Base-by-base conservation (phyloP, 2,797 vertebrate genomes). In the Tokudaia muenninki region DNA sequence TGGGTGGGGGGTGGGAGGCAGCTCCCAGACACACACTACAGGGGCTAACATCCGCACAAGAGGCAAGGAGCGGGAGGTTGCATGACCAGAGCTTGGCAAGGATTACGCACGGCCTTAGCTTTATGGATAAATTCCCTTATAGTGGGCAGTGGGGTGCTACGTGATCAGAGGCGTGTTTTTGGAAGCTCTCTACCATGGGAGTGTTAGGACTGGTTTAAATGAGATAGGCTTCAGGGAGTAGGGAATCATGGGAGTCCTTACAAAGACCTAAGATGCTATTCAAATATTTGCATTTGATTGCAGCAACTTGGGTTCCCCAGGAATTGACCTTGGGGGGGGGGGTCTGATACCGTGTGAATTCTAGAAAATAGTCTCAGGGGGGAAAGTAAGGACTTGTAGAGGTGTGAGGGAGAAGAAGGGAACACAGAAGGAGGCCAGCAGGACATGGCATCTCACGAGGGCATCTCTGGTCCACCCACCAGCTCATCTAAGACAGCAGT, bases 31-130 rank as follows among this genome's bases (percentile, higher is more conserved):
- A 52, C 0, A 6, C 0, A 10, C 4, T 59, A 26, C n/a, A 21
- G 90, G 6, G 0, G 7, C 1, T 6, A 17, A 59, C 72, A 26
- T 12, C 0, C 0, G 16, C 41, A 31, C 0, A 0, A 1, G 0
- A 31, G 47, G 70, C n/a, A 0, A 41, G 29, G 1, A 16, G 37
- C 3, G 31, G 31, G 61, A 44, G 34, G 59, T 0, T 29, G 10
- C 14, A 1, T 14, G 52, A 59, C 41, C 8, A 9, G 37, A 37
- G 8, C 21, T 41, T 7, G 16, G 55, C 37, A 50, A 11, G 2
- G 34, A 80, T 7, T 4, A 0, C 0, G 12, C 29, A 2, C 0
- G 2, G 47, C 63, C 96, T 65, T 29, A 41, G 70, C 44, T 78
- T 86, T 3, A 7, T 3, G 50, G 92, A 81, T 37, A 50, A 67